phyloP scores from a whole-genome alignment of 2,888 invertebrate species.

The Portevinia maculata region DNA sequence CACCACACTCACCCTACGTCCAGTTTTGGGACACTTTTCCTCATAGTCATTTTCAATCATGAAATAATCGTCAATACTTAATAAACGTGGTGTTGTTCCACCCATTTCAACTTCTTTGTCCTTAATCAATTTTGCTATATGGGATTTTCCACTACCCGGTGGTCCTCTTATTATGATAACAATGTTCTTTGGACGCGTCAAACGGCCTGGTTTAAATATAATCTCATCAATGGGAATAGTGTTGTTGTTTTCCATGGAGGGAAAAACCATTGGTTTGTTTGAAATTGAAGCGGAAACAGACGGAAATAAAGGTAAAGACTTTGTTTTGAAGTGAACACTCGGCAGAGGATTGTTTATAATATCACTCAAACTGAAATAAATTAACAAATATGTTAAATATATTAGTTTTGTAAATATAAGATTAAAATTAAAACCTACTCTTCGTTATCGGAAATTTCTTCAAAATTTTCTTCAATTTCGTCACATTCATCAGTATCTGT shows the following conservation, averaged over 20 bases:
- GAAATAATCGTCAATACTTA: slow-evolving; percentile 98
- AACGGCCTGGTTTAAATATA: slow-evolving; percentile 90
- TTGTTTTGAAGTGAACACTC: slow-evolving; percentile 41
- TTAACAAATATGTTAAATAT: not conserved
- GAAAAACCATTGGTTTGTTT: slow-evolving; percentile 74
- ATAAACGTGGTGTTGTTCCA: slow-evolving; percentile 94
- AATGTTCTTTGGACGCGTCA: slow-evolving; percentile 89
- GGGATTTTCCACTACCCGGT: slow-evolving; percentile 97
- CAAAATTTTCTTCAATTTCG: slow-evolving; percentile 77
- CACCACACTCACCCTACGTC: slow-evolving; percentile 78
- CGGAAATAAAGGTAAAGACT: slow-evolving; percentile 60
- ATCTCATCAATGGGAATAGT: slow-evolving; percentile 92
- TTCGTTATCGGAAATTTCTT: slow-evolving; percentile 80
- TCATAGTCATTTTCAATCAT: slow-evolving; percentile 93
- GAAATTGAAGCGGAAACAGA: slow-evolving; percentile 62
- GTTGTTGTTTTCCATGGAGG: slow-evolving; percentile 81
- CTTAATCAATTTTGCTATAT: slow-evolving; percentile 93
- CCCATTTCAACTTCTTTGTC: slow-evolving; percentile 92
- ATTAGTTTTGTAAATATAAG: not conserved
- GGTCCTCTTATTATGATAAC: slow-evolving; percentile 95
- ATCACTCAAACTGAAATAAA: slow-evolving; percentile 27
- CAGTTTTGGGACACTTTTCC: slow-evolving; percentile 81
- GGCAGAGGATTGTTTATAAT: not conserved
- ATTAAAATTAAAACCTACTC: slow-evolving; percentile 77
- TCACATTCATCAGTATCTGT: slow-evolving; percentile 25